Percentiles rank a stretch among this genome's conserved stretches.
Evolutionary conservation across 2,888 invertebrate species (phyloP).

Genomic region (Cephonodes hylas): DNA sequence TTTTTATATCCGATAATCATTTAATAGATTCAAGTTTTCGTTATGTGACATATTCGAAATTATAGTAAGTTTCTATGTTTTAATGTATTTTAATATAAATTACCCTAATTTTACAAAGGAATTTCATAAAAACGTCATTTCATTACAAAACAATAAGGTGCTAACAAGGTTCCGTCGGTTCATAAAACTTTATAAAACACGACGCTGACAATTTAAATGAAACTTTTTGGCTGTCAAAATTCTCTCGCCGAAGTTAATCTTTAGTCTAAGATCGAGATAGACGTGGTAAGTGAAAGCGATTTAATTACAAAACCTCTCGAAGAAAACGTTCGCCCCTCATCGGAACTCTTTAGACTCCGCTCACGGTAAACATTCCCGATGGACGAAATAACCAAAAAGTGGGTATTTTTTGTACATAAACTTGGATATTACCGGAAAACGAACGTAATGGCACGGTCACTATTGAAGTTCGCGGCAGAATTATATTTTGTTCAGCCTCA

Average conservation of each 20-base stretch:
- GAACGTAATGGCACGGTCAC: neutral
- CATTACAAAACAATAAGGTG: neutral
- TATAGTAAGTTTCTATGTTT: no score
- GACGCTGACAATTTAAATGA: neutral
- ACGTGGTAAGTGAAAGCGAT: neutral
- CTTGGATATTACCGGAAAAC: neutral
- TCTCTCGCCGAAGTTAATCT: neutral
- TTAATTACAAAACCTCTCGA: neutral
- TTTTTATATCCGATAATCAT: no score
- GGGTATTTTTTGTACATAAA: neutral
- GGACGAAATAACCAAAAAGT: neutral
- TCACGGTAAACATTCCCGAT: neutral
- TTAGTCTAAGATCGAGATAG: neutral
- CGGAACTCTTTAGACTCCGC: neutral
- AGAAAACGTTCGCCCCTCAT: neutral
- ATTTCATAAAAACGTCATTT: neutral
- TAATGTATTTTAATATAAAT: no score
- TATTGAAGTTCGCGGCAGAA: neutral
- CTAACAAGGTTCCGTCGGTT: neutral
- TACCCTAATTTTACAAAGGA: no score
- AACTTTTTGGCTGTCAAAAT: neutral
- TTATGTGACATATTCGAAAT: no score
- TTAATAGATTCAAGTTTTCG: no score
- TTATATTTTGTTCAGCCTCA: neutral
- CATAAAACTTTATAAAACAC: neutral